Evolutionary conservation across 2,888 invertebrate genomes (phyloP).

Genomic region (Nipponacmea schrenckii): DNA sequence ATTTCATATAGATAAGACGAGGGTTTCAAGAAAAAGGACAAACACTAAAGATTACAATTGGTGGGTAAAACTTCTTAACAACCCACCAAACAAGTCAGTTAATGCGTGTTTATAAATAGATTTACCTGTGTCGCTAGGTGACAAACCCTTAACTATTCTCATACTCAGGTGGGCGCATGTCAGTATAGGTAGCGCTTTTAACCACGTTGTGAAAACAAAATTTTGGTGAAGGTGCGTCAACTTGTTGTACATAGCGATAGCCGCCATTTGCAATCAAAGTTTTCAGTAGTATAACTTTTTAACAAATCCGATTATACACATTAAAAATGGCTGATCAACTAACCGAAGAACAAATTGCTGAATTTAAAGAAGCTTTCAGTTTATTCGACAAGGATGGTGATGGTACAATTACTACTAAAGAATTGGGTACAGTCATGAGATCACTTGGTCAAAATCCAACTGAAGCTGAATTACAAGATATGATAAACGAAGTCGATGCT

Average conservation of each 20-base stretch:
- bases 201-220: neutral
- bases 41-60: no score
- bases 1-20: no score
- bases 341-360: slow-evolving; percentile 67
- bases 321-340: slow-evolving; percentile 35
- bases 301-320: neutral
- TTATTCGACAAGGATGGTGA: slow-evolving; percentile 92
- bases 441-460: slow-evolving; percentile 4
- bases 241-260: neutral
- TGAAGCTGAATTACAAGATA: slow-evolving; percentile 1
- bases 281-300: no score
- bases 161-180: neutral
- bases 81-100: no score
- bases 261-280: no score
- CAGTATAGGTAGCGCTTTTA: neutral
- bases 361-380: slow-evolving; percentile 99
- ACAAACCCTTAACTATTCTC: slow-evolving; percentile 1
- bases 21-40: no score
- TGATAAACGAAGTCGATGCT: slow-evolving; percentile 3
- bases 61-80: no score
- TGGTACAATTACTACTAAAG: neutral
- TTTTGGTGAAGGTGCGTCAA: neutral
- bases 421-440: slow-evolving; percentile 7
- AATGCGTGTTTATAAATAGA: no score
- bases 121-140: neutral